Conservation (phyloP, 2,888 invertebrate genomes). For the Abrostola tripartita region DNA sequence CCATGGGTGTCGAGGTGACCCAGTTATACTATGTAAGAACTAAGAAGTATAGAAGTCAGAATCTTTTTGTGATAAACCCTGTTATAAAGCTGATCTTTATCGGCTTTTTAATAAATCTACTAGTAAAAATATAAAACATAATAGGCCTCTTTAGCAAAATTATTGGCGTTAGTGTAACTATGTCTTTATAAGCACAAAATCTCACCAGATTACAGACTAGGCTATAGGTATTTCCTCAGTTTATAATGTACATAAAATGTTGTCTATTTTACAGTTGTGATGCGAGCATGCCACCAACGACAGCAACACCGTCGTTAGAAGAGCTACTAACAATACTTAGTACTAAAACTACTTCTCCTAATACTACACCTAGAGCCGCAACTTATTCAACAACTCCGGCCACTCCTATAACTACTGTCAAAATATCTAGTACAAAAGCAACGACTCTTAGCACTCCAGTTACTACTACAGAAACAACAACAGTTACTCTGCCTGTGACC, state of each 20-base stretch:
- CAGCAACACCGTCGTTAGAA: slow-evolving; percentile 70
- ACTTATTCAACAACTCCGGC: slow-evolving; percentile 7
- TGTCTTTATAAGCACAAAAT: neutral
- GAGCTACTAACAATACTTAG: slow-evolving; percentile 77
- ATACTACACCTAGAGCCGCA: slow-evolving; percentile 21
- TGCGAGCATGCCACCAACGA: slow-evolving; percentile 72
- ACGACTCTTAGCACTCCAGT: slow-evolving; percentile 8
- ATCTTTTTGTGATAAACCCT: too few relatives aligned
- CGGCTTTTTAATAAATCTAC: too few relatives aligned
- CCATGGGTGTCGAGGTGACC: slow-evolving; percentile 1
- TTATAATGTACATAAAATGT: slow-evolving; percentile 10
- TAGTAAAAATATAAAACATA: too few relatives aligned
- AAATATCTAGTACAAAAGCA: slow-evolving; percentile 20
- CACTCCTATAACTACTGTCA: slow-evolving; percentile 21
- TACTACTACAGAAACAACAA: slow-evolving; percentile 8
- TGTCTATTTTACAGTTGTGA: slow-evolving; percentile 78
- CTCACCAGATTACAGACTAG: neutral
- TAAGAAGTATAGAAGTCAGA: too few relatives aligned
- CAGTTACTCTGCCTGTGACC: slow-evolving; percentile 28
- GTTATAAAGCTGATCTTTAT: too few relatives aligned
- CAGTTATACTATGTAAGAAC: neutral
- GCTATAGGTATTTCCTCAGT: neutral
- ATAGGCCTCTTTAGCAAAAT: too few relatives aligned
- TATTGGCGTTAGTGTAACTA: too few relatives aligned
- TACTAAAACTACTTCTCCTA: slow-evolving; percentile 41